A percentile compares a stretch with the other conserved stretches of the same genome.
Conservation (phyloP, 1,140 invertebrate species). For the Drosophila auraria region DNA sequence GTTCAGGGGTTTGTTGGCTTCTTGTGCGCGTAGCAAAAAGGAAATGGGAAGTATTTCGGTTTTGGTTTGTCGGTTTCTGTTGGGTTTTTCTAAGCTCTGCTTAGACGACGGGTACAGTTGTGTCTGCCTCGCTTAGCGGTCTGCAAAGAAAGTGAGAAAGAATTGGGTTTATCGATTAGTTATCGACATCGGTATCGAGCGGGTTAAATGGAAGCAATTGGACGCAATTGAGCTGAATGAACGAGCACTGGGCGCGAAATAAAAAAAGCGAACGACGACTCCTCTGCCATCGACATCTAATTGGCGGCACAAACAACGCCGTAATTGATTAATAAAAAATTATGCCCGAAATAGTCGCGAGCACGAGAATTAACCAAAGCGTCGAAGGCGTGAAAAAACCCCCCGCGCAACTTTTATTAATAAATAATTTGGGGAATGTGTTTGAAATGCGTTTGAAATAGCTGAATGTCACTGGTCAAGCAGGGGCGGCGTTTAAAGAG, state of each 20-base stretch:
- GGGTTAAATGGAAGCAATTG: slow-evolving; percentile 69
- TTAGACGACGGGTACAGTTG: slow-evolving; percentile 60
- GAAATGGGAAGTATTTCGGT: slow-evolving; percentile 34
- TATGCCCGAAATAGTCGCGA: slow-evolving; percentile 64
- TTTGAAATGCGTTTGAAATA: slow-evolving; percentile 17
- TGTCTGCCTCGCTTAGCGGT: slow-evolving; percentile 53
- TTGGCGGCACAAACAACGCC: slow-evolving; percentile 53
- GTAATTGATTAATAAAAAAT: slow-evolving; percentile 78
- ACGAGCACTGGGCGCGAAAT: slow-evolving; percentile 3
- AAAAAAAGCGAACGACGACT: slow-evolving; percentile 34
- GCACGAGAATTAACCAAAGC: slow-evolving; percentile 46
- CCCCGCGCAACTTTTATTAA: slow-evolving; percentile 45
- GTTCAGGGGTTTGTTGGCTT: slow-evolving; percentile 85
- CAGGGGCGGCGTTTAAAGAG: background rate
- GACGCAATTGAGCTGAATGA: slow-evolving; percentile 67
- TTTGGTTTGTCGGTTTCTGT: slow-evolving; percentile 34
- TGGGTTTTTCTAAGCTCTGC: slow-evolving; percentile 46
- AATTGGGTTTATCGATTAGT: slow-evolving; percentile 13
- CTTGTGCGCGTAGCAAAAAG: slow-evolving; percentile 82
- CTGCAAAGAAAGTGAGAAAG: slow-evolving; percentile 47
- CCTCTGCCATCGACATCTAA: slow-evolving; percentile 50
- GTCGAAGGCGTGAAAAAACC: slow-evolving; percentile 55
- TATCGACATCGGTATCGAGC: slow-evolving; percentile 12
- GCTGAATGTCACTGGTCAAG: slow-evolving; percentile 7
- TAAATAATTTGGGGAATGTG: slow-evolving; percentile 29